Conservation (phyloP, 2,113 vertebrate genomes). For the human region DNA sequence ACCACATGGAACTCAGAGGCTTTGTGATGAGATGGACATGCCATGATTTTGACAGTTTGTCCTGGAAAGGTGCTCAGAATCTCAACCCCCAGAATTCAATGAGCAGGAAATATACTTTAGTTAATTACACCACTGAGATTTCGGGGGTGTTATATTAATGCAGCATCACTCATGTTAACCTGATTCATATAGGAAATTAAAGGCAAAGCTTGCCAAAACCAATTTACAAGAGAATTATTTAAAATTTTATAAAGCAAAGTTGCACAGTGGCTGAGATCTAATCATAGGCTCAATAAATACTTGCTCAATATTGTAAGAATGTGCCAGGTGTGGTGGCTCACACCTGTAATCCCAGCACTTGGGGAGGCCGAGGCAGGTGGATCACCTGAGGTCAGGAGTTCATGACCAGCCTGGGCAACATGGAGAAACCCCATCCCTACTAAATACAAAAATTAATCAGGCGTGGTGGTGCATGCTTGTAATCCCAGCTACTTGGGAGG, state of each 20-base stretch:
- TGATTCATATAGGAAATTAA: neutral
- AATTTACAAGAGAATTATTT: neutral
- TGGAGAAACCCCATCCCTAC: too few species aligned
- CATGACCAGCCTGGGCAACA: too few species aligned
- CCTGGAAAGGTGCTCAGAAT: neutral
- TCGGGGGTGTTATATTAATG: neutral
- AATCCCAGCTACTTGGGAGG: too few species aligned
- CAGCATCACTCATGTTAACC: neutral
- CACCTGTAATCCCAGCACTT: too few species aligned
- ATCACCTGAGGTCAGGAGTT: too few species aligned
- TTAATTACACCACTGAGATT: neutral
- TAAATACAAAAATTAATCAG: too few species aligned
- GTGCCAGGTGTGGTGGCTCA: too few species aligned
- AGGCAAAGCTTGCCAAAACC: neutral
- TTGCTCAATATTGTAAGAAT: neutral
- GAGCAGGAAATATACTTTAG: neutral
- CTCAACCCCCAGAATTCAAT: neutral
- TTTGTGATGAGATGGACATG: neutral
- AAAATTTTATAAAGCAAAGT: neutral
- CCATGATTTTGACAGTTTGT: neutral
- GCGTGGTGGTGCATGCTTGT: too few species aligned
- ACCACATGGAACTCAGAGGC: neutral
- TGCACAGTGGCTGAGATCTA: neutral
- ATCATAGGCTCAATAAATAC: slow-evolving; percentile 4
- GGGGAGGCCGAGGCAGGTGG: too few species aligned